Evolutionary conservation across 2,113 vertebrate genomes (phyloP).

Genomic region (Sylvietta virens): DNA sequence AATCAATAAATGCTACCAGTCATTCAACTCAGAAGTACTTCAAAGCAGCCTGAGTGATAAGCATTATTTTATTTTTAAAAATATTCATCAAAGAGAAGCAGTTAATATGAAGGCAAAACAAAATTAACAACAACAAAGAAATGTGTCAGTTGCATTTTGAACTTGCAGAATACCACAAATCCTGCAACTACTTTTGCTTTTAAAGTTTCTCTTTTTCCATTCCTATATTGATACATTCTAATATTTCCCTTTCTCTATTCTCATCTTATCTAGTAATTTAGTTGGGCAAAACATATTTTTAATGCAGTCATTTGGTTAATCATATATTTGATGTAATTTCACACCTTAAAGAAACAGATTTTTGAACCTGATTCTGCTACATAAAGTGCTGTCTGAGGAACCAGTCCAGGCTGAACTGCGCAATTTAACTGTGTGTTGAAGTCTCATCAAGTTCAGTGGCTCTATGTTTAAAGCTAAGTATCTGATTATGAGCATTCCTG

Average conservation of each 20-base stretch:
- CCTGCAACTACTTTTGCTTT: not conserved
- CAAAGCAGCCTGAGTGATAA: conserved; percentile 51
- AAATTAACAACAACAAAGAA: conserved; percentile 48
- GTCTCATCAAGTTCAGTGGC: not conserved
- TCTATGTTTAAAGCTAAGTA: not conserved
- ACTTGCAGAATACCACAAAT: not conserved
- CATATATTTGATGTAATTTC: not conserved
- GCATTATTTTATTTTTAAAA: conserved; percentile 60
- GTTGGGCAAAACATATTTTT: not conserved
- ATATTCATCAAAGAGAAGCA: conserved; percentile 37
- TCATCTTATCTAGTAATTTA: not conserved
- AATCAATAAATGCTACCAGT: conserved; percentile 62
- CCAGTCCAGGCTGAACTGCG: not conserved
- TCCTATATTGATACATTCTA: not conserved
- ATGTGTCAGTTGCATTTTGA: conserved; percentile 32
- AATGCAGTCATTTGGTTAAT: not conserved
- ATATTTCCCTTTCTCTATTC: not conserved
- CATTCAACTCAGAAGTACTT: conserved; percentile 48
- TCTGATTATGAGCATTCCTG: not conserved
- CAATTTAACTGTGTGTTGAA: not conserved
- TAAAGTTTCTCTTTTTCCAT: not conserved
- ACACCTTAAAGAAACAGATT: not conserved
- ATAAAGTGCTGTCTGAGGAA: not conserved
- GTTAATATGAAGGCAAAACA: conserved; percentile 49
- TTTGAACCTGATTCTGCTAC: not conserved